Evolutionary conservation across 2,888 invertebrate genomes (phyloP), one percentile per base, ranked within the genome.

Genomic region (Tenthredo mesomela): DNA sequence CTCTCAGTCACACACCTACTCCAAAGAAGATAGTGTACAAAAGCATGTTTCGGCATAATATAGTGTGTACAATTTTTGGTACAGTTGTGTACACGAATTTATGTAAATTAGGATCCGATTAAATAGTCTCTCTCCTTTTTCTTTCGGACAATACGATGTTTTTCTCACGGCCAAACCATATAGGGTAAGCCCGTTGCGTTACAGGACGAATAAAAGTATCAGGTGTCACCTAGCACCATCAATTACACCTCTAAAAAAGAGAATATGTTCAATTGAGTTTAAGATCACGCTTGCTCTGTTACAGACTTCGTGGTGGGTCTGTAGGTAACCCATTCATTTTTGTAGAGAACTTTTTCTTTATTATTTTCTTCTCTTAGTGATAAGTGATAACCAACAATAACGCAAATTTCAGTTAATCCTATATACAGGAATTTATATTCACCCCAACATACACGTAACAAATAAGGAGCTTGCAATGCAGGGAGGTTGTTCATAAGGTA

Each of bases 1-100:
- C 84, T 78, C 82, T 82, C 82, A 83, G 85, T 84, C 84, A 85
- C 85, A 65, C 47, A 78, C 43, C 65, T 70, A 37, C 70, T 61
- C 82, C 54, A 54, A 83, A 58, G 40, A 75, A 18, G 82, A 58
- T 85, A 84, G 71, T 43, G 78, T 85, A 84, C 84, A 67, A 77
- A 54, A 33, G 54, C 77, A 29, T 54, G 54, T 50, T 77, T 50
- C 54, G n/a, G 12, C 50, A 54, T 77, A n/a, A 18, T 10, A 54
- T 18, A 29, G 21, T 25, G 21, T 75, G 43, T 25, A 47, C 75
- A 75, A 37, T 70, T 18, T 54, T 75, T 47, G 47, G 43, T 75
- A 47, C 75, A 75, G 43, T 47, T 75, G 75, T 75, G 43, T 40
- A 54, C 50, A 77, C 77, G 50, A 77, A 77, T 33, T 54, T 77